These are phyloP conservation scores for Polydrusus tereticollis DNA, from an alignment of 2,888 invertebrate species.

Conservation along the genomic window DNA sequence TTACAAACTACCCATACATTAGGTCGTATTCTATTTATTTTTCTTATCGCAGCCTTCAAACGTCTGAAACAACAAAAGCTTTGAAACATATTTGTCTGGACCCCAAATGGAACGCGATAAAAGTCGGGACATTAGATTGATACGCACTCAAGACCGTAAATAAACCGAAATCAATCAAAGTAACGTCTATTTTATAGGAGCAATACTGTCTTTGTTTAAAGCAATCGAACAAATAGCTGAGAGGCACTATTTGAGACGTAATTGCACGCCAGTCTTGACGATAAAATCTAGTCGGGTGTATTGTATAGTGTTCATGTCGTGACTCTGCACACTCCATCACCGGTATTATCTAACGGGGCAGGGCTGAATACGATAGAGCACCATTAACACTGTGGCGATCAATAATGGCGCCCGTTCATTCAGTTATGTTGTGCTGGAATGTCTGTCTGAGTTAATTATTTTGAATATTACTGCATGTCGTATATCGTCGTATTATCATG, in stretches of 20 bases:
- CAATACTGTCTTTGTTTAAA: not conserved
- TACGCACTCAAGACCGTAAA: not conserved
- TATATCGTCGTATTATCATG: too few species aligned
- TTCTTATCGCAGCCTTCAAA: too few species aligned
- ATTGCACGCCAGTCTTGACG: conserved; percentile 11
- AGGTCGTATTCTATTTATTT: too few species aligned
- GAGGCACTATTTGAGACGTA: conserved; percentile 21
- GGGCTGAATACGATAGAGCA: conserved; percentile 35
- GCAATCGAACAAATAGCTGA: conserved; percentile 24
- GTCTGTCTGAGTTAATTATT: conserved; percentile 28
- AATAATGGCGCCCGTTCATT: conserved; percentile 45
- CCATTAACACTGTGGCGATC: conserved; percentile 37
- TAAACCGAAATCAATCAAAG: not conserved
- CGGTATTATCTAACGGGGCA: conserved; percentile 36
- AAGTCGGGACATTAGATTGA: not conserved
- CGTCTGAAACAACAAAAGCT: too few species aligned
- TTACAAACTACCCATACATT: too few species aligned
- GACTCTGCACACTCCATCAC: conserved; percentile 41
- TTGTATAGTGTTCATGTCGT: conserved; percentile 36
- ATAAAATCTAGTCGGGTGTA: conserved; percentile 31
- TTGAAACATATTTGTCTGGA: too few species aligned
- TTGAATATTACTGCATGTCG: conserved; percentile 9
- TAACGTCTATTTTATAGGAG: not conserved
- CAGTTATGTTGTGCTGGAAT: conserved; percentile 28
- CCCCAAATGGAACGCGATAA: not conserved